Conservation (phyloP, 2,888 invertebrate genomes). For the Seira ritae region DNA sequence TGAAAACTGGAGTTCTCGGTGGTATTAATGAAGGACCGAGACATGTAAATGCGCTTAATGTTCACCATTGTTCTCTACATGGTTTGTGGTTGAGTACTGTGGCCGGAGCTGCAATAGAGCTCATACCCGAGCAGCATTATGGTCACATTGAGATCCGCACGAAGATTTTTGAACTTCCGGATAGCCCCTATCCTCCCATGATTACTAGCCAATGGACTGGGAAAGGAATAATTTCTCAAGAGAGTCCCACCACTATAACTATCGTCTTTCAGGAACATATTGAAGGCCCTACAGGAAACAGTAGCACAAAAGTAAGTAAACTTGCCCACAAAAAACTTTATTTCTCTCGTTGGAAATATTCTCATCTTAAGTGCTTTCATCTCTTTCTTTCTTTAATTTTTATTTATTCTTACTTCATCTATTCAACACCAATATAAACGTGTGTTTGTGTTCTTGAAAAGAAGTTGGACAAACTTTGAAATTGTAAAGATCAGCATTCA, state of each 20-base stretch:
- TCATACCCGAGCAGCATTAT: conserved; percentile 51
- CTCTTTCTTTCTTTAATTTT: too few species aligned
- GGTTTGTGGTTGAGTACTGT: conserved; percentile 69
- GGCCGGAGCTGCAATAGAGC: conserved; percentile 68
- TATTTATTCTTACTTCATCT: too few species aligned
- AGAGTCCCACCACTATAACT: conserved; percentile 69
- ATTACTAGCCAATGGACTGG: conserved; percentile 67
- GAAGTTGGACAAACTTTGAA: too few species aligned
- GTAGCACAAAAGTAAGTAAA: neutral
- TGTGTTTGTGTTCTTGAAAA: too few species aligned
- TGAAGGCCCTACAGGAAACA: neutral
- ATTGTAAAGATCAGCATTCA: too few species aligned
- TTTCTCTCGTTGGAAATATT: too few species aligned
- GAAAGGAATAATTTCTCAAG: conserved; percentile 66
- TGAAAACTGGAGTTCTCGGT: neutral
- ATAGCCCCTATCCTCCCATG: conserved; percentile 46
- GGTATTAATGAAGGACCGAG: conserved; percentile 20
- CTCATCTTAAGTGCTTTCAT: too few species aligned
- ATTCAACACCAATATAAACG: too few species aligned
- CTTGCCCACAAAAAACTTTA: neutral
- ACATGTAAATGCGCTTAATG: conserved; percentile 22
- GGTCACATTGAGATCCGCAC: conserved; percentile 58
- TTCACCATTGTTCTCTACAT: conserved; percentile 63
- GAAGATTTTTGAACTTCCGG: conserved; percentile 55
- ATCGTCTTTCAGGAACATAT: conserved; percentile 68